Percentiles rank a stretch among this genome's conserved stretches.
These are phyloP conservation scores for Sphaerodactylus townsendi DNA, from an alignment of 2,113 vertebrate genomes.

Conservation along the genomic window DNA sequence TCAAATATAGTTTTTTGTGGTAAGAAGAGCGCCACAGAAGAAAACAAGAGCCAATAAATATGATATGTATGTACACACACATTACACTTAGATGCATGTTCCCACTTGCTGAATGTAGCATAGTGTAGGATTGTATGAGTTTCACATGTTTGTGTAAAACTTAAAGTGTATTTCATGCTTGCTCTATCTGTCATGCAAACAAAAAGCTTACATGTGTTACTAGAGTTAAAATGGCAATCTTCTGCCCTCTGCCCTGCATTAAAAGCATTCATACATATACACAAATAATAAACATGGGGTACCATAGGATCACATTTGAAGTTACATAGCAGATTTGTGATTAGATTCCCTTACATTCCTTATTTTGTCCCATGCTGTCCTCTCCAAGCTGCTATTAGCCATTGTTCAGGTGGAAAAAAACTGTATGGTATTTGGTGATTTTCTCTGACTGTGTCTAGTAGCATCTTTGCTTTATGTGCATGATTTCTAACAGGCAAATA, in stretches of 20 bases:
- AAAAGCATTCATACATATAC: neutral
- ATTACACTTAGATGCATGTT: neutral
- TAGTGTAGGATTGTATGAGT: neutral
- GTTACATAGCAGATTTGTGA: too few species aligned
- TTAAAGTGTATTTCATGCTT: neutral
- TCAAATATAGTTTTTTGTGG: neutral
- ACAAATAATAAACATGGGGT: neutral
- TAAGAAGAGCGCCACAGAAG: constrained; percentile 13
- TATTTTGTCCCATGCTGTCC: too few species aligned
- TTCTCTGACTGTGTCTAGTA: too few species aligned
- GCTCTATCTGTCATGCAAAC: neutral
- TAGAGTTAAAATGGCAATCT: neutral
- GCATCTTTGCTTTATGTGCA: too few species aligned
- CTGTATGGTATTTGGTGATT: too few species aligned
- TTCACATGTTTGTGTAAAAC: neutral
- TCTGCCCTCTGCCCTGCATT: neutral
- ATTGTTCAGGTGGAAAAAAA: too few species aligned
- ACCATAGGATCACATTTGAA: too few species aligned
- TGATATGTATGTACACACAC: neutral
- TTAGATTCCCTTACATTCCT: too few species aligned
- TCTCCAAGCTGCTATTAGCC: too few species aligned
- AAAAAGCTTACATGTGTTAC: neutral
- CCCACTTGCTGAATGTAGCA: neutral
- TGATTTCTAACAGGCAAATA: too few species aligned
- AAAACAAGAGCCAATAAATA: constrained; percentile 39